Percentiles rank a stretch among this genome's conserved stretches.
These are phyloP conservation scores for Harpagoxenus sublaevis DNA, from an alignment of 2,888 invertebrate species.

Conservation along the genomic window DNA sequence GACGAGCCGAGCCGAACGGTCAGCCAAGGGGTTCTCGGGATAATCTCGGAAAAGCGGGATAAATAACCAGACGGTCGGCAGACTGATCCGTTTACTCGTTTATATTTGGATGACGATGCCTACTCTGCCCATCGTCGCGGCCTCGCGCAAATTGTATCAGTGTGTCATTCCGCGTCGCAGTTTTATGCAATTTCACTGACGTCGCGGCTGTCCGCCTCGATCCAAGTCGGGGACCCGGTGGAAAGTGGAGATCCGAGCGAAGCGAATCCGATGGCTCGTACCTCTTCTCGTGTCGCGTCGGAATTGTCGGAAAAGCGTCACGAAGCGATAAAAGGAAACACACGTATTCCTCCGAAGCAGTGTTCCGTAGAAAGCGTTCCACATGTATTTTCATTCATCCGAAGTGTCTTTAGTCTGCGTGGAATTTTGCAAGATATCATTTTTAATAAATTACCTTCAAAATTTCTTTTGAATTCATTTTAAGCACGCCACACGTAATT, in stretches of 20 bases:
- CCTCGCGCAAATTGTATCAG: slow-evolving; percentile 54
- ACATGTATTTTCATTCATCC: background rate
- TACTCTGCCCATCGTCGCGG: slow-evolving; percentile 32
- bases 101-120: slow-evolving; percentile 73
- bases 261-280: slow-evolving; percentile 3
- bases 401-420: background rate
- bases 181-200: slow-evolving; percentile 55
- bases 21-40: slow-evolving; percentile 64
- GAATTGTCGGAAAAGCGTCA: background rate
- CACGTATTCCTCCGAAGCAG: background rate
- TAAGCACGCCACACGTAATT: background rate
- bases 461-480: background rate
- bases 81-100: slow-evolving; percentile 72
- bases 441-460: background rate
- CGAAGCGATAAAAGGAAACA: background rate
- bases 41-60: slow-evolving; percentile 75
- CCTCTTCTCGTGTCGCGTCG: background rate
- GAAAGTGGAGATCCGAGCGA: slow-evolving; percentile 19
- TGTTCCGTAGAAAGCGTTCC: background rate
- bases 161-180: slow-evolving; percentile 40
- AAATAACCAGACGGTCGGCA: slow-evolving; percentile 74
- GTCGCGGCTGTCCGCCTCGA: slow-evolving; percentile 21
- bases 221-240: background rate
- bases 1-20: slow-evolving; percentile 57
- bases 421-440: slow-evolving; percentile 1